These are phyloP conservation scores for Agelaius tricolor DNA, from an alignment of 2,113 vertebrate genomes.

Conservation along the genomic window DNA sequence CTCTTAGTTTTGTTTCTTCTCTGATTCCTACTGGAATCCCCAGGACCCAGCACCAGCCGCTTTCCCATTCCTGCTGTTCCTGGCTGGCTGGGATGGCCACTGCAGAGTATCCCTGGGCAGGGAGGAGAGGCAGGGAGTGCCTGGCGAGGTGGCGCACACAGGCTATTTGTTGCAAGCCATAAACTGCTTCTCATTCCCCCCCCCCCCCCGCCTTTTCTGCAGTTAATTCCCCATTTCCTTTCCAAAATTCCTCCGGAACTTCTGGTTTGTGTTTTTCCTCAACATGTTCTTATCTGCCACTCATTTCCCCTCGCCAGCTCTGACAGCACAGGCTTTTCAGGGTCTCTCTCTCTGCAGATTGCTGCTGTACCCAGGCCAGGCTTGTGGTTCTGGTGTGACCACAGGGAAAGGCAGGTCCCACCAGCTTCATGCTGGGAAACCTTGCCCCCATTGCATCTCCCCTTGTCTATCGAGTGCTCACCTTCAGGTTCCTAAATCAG, in stretches of 20 bases:
- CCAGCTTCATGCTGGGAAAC: not conserved
- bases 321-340: not conserved
- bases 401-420: not conserved
- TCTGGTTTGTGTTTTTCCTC: conserved; percentile 64
- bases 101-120: not conserved
- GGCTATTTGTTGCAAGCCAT: not conserved
- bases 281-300: conserved; percentile 47
- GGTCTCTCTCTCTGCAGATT: not conserved
- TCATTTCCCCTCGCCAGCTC: not conserved
- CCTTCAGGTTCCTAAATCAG: not conserved
- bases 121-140: not conserved
- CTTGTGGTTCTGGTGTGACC: not conserved
- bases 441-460: not conserved
- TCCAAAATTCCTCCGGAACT: conserved; percentile 61
- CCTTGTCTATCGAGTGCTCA: rapidly evolving
- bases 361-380: not conserved
- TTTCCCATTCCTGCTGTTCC: not conserved
- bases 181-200: not conserved
- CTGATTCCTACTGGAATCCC: not conserved
- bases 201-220: not conserved
- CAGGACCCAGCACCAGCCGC: not conserved
- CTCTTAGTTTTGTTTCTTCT: not conserved
- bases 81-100: not conserved
- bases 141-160: not conserved
- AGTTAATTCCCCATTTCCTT: conserved; percentile 62